A percentile compares a stretch with the other conserved stretches of the same genome.
Conservation (phyloP, 2,113 vertebrate species). For the Craseonycteris thonglongyai region DNA sequence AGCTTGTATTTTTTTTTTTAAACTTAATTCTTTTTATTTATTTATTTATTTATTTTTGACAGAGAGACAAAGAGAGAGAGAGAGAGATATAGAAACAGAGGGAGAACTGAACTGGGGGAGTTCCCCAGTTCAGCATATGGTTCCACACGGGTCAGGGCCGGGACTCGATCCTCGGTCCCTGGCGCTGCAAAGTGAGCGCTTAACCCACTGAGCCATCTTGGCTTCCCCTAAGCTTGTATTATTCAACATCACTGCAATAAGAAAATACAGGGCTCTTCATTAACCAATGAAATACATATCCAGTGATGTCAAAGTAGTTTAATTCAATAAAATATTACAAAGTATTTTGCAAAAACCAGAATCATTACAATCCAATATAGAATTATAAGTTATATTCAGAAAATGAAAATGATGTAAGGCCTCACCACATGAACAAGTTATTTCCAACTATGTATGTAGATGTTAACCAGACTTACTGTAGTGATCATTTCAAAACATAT, state of each 20-base stretch:
- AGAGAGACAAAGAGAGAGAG: too few species aligned
- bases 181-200: too few species aligned
- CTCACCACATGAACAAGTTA: not conserved
- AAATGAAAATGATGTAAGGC: not conserved
- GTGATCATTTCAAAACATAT: not conserved
- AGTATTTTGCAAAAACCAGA: constrained; percentile 2
- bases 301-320: not conserved
- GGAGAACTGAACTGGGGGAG: too few species aligned
- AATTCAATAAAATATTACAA: not conserved
- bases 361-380: not conserved
- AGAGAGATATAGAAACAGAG: too few species aligned
- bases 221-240: not conserved
- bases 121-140: too few species aligned
- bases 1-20: not conserved
- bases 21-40: too few species aligned
- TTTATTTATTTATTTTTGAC: too few species aligned
- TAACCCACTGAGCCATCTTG: too few species aligned
- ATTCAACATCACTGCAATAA: not conserved
- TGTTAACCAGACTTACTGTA: not conserved
- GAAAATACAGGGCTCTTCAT: not conserved
- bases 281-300: not conserved
- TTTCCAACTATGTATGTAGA: not conserved
- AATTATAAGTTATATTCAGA: not conserved
- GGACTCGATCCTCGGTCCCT: too few species aligned
- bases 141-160: too few species aligned